Evolutionary conservation across 2,888 invertebrate species (phyloP).

Genomic region (Patella ulyssiponensis): DNA sequence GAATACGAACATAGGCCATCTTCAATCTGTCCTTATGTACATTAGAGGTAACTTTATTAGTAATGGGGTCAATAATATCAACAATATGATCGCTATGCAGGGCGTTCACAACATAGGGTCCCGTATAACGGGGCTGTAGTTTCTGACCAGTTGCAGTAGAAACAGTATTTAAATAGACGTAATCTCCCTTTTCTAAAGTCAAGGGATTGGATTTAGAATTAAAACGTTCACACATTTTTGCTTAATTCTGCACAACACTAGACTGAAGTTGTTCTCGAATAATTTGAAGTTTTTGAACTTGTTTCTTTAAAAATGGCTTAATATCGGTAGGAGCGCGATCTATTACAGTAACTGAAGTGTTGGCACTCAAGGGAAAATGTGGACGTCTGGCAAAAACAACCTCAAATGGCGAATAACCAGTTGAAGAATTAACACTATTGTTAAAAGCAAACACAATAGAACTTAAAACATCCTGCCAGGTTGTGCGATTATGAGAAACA

Average conservation of each 20-base stretch:
- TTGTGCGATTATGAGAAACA: conserved; percentile 14
- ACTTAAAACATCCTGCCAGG: conserved; percentile 32
- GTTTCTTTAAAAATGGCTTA: too few relatives aligned
- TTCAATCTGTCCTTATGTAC: conserved; percentile 13
- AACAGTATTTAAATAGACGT: conserved; percentile 7
- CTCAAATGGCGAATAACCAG: conserved; percentile 27
- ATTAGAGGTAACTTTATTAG: background rate
- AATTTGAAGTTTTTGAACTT: too few relatives aligned
- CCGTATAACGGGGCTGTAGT: background rate
- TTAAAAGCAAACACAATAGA: conserved; percentile 30
- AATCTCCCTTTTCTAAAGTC: background rate
- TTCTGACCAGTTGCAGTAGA: conserved; percentile 12
- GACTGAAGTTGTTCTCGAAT: background rate
- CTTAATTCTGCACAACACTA: background rate
- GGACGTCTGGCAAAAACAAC: conserved; percentile 21
- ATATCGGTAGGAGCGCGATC: too few relatives aligned
- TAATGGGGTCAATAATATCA: background rate
- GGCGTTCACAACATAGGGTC: background rate
- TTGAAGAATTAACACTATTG: conserved; percentile 17
- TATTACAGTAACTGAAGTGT: background rate
- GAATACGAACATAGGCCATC: conserved; percentile 16
- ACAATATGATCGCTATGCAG: background rate
- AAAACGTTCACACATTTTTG: conserved; percentile 1
- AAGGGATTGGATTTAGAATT: conserved; percentile 7
- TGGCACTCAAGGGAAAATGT: conserved; percentile 18